These are phyloP conservation scores for Enteromius fasciolatus DNA, from an alignment of 2,797 vertebrate species.

Conservation along the genomic window DNA sequence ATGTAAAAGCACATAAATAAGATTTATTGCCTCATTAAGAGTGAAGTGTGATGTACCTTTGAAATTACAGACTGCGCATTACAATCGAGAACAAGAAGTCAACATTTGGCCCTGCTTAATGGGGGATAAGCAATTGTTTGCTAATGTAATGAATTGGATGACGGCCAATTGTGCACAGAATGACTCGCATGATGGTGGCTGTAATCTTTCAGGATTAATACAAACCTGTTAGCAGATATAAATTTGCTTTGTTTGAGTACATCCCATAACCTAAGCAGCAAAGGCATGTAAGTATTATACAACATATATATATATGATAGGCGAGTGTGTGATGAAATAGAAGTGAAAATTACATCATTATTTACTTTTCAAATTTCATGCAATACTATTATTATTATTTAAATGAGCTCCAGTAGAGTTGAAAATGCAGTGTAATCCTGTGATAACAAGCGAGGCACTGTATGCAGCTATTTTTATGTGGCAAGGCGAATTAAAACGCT, in stretches of 20 bases:
- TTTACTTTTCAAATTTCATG: background rate
- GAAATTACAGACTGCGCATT: slow-evolving; percentile 43
- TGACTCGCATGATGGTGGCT: slow-evolving; percentile 31
- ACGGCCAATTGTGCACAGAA: slow-evolving; percentile 34
- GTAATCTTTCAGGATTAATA: slow-evolving; percentile 52
- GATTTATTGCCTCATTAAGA: slow-evolving; percentile 30
- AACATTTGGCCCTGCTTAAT: slow-evolving; percentile 51
- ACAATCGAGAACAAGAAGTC: slow-evolving; percentile 39
- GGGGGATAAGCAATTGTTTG: slow-evolving; percentile 56
- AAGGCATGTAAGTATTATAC: background rate
- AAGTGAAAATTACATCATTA: background rate
- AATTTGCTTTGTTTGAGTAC: background rate
- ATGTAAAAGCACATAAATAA: slow-evolving; percentile 26
- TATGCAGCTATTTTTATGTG: background rate
- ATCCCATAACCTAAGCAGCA: background rate
- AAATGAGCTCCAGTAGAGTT: background rate
- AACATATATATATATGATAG: background rate
- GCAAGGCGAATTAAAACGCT: background rate
- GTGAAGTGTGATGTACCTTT: slow-evolving; percentile 43
- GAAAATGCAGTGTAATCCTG: background rate
- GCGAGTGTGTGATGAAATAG: background rate
- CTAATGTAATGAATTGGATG: slow-evolving; percentile 60
- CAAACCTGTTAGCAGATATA: slow-evolving; percentile 19
- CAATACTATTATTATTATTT: background rate
- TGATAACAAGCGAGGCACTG: background rate